Conservation (phyloP, 2,797 vertebrate genomes). For the Cephalopachus bancanus region DNA sequence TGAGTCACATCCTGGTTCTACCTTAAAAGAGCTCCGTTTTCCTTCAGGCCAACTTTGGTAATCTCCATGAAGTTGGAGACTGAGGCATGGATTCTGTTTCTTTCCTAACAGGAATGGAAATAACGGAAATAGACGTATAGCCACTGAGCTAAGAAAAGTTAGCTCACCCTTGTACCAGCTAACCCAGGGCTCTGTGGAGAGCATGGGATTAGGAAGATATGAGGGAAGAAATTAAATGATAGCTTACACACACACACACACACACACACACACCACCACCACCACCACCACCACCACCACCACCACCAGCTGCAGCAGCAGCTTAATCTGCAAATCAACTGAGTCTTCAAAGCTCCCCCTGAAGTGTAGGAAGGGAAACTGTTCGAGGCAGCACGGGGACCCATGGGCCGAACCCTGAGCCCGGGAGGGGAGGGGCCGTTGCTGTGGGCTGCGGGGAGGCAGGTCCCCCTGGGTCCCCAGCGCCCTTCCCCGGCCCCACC, state of each 20-base stretch:
- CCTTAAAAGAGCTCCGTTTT: background rate
- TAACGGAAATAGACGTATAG: background rate
- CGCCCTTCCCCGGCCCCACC: rapidly evolving
- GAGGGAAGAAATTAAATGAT: background rate
- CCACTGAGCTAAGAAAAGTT: background rate
- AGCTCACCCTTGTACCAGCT: background rate
- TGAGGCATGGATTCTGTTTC: background rate
- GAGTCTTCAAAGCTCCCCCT: background rate
- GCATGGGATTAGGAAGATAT: background rate
- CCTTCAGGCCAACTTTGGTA: background rate
- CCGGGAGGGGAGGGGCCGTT: no score
- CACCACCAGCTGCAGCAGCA: no score
- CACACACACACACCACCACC: background rate
- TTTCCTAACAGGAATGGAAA: background rate
- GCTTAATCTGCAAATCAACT: rapidly evolving
- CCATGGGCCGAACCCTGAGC: background rate
- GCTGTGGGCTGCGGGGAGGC: background rate
- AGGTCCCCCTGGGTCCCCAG: rapidly evolving
- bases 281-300: background rate
- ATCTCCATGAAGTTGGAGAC: background rate
- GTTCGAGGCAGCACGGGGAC: background rate
- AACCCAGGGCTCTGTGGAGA: background rate
- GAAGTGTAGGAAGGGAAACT: background rate
- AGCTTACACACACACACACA: rapidly evolving
- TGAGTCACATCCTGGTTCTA: background rate